These are phyloP conservation scores for Neotoxoptera formosana DNA, from an alignment of 1,140 invertebrate genomes.

Conservation along the genomic window DNA sequence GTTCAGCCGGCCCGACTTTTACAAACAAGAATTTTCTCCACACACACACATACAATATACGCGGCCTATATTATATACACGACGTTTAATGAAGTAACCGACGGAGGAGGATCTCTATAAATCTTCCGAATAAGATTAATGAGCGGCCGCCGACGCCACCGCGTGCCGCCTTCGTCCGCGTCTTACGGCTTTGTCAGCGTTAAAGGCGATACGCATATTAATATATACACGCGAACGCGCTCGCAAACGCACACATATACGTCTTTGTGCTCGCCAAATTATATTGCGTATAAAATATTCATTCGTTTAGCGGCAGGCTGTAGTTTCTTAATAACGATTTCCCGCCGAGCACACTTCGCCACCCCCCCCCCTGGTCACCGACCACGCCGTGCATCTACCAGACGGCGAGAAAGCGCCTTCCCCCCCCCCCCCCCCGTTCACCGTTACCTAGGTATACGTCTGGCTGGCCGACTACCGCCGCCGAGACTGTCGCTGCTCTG, in stretches of 20 bases:
- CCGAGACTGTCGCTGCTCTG: not conserved
- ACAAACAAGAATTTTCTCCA: slow-evolving; percentile 22
- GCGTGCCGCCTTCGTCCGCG: not conserved
- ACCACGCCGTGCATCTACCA: not conserved
- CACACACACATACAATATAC: not conserved
- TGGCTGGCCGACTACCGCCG: not conserved
- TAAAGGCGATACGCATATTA: slow-evolving; percentile 4
- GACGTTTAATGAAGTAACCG: slow-evolving; percentile 48
- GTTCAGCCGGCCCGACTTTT: not conserved
- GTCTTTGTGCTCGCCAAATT: slow-evolving; percentile 22
- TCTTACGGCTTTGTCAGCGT: slow-evolving; percentile 49
- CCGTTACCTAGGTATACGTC: not conserved
- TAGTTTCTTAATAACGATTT: slow-evolving; percentile 47
- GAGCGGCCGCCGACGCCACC: not conserved
- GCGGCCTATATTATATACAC: not conserved
- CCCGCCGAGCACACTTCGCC: not conserved
- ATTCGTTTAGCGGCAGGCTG: slow-evolving; percentile 1
- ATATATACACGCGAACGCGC: not conserved
- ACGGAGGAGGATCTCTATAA: slow-evolving; percentile 53
- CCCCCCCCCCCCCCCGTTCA: not conserved
- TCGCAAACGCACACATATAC: not conserved
- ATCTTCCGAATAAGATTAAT: slow-evolving; percentile 57
- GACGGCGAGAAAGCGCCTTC: not conserved
- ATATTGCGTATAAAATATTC: slow-evolving; percentile 48
- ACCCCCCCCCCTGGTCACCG: not conserved